A percentile compares a stretch with the other conserved stretches of the same genome.
phyloP scores from a whole-genome alignment of 1,140 invertebrate genomes.

The Acromyrmex charruanus region DNA sequence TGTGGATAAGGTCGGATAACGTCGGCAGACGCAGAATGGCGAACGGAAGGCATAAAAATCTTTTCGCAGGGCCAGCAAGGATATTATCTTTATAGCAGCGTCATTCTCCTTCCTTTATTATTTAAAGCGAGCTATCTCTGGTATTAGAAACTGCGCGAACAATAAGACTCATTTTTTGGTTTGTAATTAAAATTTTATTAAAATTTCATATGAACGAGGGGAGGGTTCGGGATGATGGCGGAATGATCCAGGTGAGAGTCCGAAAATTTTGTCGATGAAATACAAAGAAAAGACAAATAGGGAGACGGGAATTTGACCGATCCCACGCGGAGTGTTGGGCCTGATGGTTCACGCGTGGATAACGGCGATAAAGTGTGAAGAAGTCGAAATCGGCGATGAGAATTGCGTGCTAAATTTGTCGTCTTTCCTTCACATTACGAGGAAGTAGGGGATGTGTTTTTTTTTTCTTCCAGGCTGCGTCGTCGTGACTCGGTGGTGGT shows the following conservation, averaged over 20 bases:
- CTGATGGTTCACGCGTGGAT: constrained; percentile 10
- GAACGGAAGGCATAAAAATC: constrained; percentile 25
- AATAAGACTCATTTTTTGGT: constrained; percentile 23
- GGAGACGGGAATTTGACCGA: constrained; percentile 16
- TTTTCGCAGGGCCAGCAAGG: not conserved
- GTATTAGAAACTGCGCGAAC: not conserved
- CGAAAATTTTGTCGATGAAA: constrained; percentile 62
- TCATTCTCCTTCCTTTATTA: not conserved
- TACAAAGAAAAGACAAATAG: constrained; percentile 14
- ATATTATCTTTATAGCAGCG: not conserved
- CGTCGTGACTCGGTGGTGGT: constrained; percentile 69
- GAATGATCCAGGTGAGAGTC: constrained; percentile 65
- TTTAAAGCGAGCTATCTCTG: too few species aligned
- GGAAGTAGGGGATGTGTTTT: constrained; percentile 37
- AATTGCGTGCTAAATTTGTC: not conserved
- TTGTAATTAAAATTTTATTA: constrained; percentile 84
- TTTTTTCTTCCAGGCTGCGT: constrained; percentile 63
- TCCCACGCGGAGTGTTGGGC: not conserved
- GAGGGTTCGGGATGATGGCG: constrained; percentile 71
- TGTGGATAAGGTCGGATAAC: constrained; percentile 8
- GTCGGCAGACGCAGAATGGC: constrained; percentile 2
- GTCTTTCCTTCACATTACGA: constrained; percentile 22
- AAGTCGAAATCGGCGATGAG: not conserved
- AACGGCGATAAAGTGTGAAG: not conserved
- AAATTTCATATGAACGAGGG: constrained; percentile 78